These are phyloP conservation scores for Apis dorsata DNA, from an alignment of 1,140 invertebrate species.

Conservation along the genomic window DNA sequence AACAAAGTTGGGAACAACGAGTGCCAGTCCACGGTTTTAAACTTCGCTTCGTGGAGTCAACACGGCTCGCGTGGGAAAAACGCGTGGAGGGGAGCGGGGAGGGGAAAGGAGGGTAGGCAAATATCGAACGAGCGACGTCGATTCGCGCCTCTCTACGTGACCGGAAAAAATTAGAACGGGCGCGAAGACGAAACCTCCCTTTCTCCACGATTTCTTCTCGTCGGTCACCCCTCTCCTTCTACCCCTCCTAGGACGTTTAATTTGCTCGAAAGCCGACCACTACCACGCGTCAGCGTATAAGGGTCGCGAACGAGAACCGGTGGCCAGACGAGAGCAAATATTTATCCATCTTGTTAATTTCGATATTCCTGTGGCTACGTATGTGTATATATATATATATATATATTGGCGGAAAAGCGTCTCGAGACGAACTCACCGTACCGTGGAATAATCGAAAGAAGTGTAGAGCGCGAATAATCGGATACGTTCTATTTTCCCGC, in stretches of 20 bases:
- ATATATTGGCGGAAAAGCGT: too few relatives aligned
- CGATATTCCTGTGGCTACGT: not conserved
- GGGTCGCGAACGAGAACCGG: not conserved
- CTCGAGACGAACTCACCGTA: too few relatives aligned
- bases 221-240: not conserved
- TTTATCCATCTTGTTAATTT: constrained; percentile 17
- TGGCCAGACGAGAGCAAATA: constrained; percentile 1
- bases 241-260: not conserved
- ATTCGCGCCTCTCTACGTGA: not conserved
- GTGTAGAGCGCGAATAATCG: too few relatives aligned
- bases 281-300: not conserved
- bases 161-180: not conserved
- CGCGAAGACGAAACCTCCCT: not conserved
- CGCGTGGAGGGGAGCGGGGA: not conserved
- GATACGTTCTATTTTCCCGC: not conserved
- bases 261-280: not conserved
- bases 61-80: too few relatives aligned
- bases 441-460: too few relatives aligned
- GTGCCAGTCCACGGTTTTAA: not conserved
- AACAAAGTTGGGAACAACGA: not conserved
- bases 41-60: not conserved
- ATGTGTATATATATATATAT: not conserved
- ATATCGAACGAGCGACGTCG: not conserved
- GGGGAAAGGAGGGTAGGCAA: too few relatives aligned
- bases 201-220: not conserved